Percentiles rank a stretch among this genome's conserved stretches.
phyloP scores from a whole-genome alignment of 30 jellyfish, hydroid and myxozoan species.

The Euphysa ruthae region DNA sequence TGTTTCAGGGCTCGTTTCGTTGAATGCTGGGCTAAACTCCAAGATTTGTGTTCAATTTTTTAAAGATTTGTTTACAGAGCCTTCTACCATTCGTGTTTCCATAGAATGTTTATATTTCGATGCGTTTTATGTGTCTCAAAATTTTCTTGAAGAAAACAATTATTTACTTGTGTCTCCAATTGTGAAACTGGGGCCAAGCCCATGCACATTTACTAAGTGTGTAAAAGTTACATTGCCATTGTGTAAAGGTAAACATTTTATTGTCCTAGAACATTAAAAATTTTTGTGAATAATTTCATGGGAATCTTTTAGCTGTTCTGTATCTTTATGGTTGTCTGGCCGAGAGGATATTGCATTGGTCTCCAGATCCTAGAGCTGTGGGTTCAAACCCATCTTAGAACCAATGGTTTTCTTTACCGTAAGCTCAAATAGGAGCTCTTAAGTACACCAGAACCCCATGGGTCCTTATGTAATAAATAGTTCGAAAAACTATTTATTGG shows the following conservation, averaged over 20 bases:
- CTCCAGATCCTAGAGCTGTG: too few relatives aligned
- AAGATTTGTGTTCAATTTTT: too few relatives aligned
- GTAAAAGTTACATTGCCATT: constrained; percentile 69
- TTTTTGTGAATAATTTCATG: neutral
- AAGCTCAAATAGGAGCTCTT: too few relatives aligned
- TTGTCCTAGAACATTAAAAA: neutral
- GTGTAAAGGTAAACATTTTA: constrained; percentile 29
- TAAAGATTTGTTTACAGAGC: too few relatives aligned
- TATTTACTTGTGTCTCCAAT: constrained; percentile 55
- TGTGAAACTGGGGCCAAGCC: constrained; percentile 66
- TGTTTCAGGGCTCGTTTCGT: too few relatives aligned
- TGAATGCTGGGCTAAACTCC: too few relatives aligned
- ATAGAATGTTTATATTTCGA: constrained; percentile 51
- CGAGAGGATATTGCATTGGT: too few relatives aligned
- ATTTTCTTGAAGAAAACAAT: neutral
- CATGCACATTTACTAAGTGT: constrained; percentile 28
- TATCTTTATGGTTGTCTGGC: neutral
- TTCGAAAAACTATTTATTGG: too few relatives aligned
- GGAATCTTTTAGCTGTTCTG: neutral
- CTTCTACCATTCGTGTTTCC: constrained; percentile 19
- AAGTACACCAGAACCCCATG: too few relatives aligned
- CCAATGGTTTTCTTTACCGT: too few relatives aligned
- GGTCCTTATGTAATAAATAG: too few relatives aligned
- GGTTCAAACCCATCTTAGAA: too few relatives aligned
- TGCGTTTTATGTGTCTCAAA: constrained; percentile 29